Evolutionary conservation across 2,888 invertebrate species (phyloP).

Genomic region (Patella pellucida): DNA sequence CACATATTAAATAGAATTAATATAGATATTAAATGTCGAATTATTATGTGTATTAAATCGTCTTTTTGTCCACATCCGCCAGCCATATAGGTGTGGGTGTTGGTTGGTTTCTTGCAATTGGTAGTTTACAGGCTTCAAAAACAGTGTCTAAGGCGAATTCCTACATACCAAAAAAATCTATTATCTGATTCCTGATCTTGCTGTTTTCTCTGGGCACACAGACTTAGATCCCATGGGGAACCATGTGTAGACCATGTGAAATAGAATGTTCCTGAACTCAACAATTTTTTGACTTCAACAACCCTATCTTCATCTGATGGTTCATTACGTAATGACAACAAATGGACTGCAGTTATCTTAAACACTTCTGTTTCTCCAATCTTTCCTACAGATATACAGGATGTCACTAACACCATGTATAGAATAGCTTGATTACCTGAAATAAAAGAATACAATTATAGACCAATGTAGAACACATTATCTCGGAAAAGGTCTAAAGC

Average conservation of each 20-base stretch:
- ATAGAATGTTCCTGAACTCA: constrained; percentile 99
- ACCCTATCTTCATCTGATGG: constrained; percentile 70
- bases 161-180: constrained; percentile 91
- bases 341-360: constrained; percentile 91
- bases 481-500: too few relatives aligned
- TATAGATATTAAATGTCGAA: too few relatives aligned
- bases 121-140: too few relatives aligned
- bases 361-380: constrained; percentile 95
- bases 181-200: constrained; percentile 89
- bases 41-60: too few relatives aligned
- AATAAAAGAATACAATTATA: constrained; percentile 21
- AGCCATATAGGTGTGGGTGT: too few relatives aligned
- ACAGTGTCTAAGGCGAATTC: not conserved
- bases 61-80: too few relatives aligned
- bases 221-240: constrained; percentile 86
- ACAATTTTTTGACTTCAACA: constrained; percentile 80
- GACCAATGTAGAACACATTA: too few relatives aligned
- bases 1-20: too few relatives aligned
- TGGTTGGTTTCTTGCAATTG: too few relatives aligned
- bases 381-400: constrained; percentile 96
- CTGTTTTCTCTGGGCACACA: constrained; percentile 91
- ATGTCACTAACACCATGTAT: constrained; percentile 93
- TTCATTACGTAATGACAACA: constrained; percentile 80
- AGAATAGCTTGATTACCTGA: constrained; percentile 72
- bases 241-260: constrained; percentile 84